phyloP scores from a whole-genome alignment of 2,888 invertebrate genomes.

The Noctua fimbriata region DNA sequence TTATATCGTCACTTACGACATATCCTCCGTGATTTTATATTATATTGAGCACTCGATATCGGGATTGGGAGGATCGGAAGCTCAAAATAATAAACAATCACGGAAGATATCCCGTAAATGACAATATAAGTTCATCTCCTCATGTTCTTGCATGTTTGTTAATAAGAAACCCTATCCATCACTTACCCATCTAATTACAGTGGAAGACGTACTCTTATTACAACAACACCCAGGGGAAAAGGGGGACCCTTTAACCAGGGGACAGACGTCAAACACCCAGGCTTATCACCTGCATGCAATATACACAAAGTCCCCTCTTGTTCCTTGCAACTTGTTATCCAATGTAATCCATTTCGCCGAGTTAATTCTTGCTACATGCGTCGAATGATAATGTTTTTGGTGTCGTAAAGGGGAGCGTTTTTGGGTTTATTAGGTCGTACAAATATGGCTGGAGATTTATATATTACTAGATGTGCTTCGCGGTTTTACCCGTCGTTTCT shows the following conservation, averaged over 20 bases:
- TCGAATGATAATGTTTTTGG: slow-evolving; percentile 48
- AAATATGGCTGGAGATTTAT: slow-evolving; percentile 34
- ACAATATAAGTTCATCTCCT: too few species aligned
- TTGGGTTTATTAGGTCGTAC: slow-evolving; percentile 37
- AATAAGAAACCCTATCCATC: slow-evolving; percentile 14
- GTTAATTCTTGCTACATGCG: slow-evolving; percentile 58
- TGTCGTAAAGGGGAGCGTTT: slow-evolving; percentile 39
- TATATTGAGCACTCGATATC: too few species aligned
- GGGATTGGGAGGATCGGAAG: too few species aligned
- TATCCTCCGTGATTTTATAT: too few species aligned
- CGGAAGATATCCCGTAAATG: too few species aligned
- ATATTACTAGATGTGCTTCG: neutral
- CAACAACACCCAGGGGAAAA: slow-evolving; percentile 45
- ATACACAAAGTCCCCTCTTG: slow-evolving; percentile 37
- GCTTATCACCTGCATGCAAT: slow-evolving; percentile 64
- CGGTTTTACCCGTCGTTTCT: neutral
- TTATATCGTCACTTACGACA: too few species aligned
- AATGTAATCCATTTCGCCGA: slow-evolving; percentile 49
- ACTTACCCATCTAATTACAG: slow-evolving; percentile 47
- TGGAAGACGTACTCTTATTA: slow-evolving; percentile 36
- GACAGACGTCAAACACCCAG: slow-evolving; percentile 40
- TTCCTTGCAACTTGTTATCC: slow-evolving; percentile 57
- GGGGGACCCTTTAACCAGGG: slow-evolving; percentile 18
- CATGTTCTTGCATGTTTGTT: neutral
- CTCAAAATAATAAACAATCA: too few species aligned